phyloP scores from a whole-genome alignment of 2,888 invertebrate genomes.

The Tolmerus cingulatus region DNA sequence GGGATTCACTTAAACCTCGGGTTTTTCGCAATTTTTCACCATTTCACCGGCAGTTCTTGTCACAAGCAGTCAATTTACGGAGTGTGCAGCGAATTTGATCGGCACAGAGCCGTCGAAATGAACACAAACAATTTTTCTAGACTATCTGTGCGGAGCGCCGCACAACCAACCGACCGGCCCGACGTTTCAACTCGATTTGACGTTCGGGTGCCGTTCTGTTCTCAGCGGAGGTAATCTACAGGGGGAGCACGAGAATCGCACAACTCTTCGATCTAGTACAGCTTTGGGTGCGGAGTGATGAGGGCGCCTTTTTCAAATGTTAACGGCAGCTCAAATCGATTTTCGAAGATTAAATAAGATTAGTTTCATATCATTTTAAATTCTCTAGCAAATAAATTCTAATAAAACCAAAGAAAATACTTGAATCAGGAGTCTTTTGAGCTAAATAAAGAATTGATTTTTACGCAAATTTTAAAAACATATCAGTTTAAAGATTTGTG shows the following conservation, averaged over 20 bases:
- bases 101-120: not conserved
- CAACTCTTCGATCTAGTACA: not conserved
- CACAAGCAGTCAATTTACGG: not conserved
- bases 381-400: not conserved
- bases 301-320: not conserved
- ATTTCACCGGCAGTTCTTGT: not conserved
- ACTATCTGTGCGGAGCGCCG: not conserved
- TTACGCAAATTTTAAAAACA: too few species aligned
- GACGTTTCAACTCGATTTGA: conserved; percentile 16
- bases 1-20: not conserved
- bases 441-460: too few species aligned
- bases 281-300: not conserved
- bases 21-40: not conserved
- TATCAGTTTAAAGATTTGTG: too few species aligned
- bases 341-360: not conserved
- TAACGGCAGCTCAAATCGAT: not conserved
- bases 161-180: conserved; percentile 20
- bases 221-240: not conserved
- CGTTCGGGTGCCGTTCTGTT: not conserved
- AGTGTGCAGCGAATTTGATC: not conserved
- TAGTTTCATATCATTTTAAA: not conserved
- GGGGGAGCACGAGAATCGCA: not conserved
- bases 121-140: not conserved
- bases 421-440: too few species aligned
- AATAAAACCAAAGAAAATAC: too few species aligned